phyloP scores from a whole-genome alignment of 2,888 invertebrate genomes.

The Idaea aversata region DNA sequence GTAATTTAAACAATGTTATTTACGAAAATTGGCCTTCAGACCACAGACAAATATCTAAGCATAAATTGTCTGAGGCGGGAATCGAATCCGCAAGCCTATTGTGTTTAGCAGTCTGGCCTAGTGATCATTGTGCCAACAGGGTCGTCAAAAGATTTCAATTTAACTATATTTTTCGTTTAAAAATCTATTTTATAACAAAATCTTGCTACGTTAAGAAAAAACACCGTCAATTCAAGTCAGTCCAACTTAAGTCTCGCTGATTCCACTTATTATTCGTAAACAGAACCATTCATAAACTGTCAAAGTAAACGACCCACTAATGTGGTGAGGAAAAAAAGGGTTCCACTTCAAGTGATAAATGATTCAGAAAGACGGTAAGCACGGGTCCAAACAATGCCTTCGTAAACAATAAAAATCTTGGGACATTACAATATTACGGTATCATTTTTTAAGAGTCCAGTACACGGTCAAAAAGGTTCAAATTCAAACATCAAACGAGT shows the following conservation, averaged over 20 bases:
- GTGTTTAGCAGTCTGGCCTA: too few species aligned
- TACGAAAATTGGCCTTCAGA: too few species aligned
- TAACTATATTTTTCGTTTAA: too few species aligned
- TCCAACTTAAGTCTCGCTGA: not conserved
- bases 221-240: not conserved
- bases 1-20: too few species aligned
- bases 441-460: constrained; percentile 3
- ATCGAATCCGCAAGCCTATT: too few species aligned
- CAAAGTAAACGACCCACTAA: constrained; percentile 39
- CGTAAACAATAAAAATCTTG: constrained; percentile 37
- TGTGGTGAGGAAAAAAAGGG: constrained; percentile 44
- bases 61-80: too few species aligned
- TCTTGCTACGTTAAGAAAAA: not conserved
- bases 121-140: too few species aligned
- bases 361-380: constrained; percentile 36
- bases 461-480: not conserved
- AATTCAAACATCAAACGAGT: not conserved
- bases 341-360: constrained; percentile 44
- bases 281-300: constrained; percentile 37
- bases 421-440: constrained; percentile 35
- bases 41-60: too few species aligned
- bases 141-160: too few species aligned
- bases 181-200: too few species aligned
- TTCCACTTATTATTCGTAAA: constrained; percentile 13
- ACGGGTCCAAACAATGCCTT: constrained; percentile 35